These are phyloP conservation scores for Diadegma fenestrale DNA, from an alignment of 2,888 invertebrate species.

Conservation along the genomic window DNA sequence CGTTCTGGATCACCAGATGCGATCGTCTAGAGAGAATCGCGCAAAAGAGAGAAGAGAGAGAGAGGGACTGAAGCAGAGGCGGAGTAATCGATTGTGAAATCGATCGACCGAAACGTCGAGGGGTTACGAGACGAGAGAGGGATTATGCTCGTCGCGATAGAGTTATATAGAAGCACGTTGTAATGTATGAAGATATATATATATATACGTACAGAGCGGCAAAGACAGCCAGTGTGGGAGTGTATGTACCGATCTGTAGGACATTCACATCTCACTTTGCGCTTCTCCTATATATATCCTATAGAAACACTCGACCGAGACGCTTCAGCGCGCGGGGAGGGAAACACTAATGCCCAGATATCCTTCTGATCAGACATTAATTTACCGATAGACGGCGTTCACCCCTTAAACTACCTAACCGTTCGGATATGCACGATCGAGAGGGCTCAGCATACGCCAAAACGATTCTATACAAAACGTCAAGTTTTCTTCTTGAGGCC, in stretches of 20 bases:
- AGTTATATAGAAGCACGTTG: slow-evolving; percentile 39
- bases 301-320: slow-evolving; percentile 19
- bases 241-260: slow-evolving; percentile 47
- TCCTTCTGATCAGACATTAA: slow-evolving; percentile 59
- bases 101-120: slow-evolving; percentile 62
- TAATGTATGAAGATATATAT: slow-evolving; percentile 10
- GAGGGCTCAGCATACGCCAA: background rate
- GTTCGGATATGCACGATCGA: slow-evolving; percentile 29
- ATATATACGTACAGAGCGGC: background rate
- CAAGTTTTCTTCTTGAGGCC: background rate
- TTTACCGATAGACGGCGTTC: slow-evolving; percentile 50
- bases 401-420: slow-evolving; percentile 38
- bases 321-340: slow-evolving; percentile 4
- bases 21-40: slow-evolving; percentile 52
- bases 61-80: slow-evolving; percentile 39
- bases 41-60: slow-evolving; percentile 32
- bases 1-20: slow-evolving; percentile 58
- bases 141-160: slow-evolving; percentile 55
- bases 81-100: slow-evolving; percentile 61
- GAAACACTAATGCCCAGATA: slow-evolving; percentile 50
- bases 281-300: slow-evolving; percentile 9
- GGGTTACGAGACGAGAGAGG: slow-evolving; percentile 41
- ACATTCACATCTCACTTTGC: slow-evolving; percentile 61
- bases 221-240: slow-evolving; percentile 20
- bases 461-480: background rate